These are phyloP conservation scores for Orientallactaga sibirica DNA, from an alignment of 2,797 vertebrate genomes.

Conservation along the genomic window DNA sequence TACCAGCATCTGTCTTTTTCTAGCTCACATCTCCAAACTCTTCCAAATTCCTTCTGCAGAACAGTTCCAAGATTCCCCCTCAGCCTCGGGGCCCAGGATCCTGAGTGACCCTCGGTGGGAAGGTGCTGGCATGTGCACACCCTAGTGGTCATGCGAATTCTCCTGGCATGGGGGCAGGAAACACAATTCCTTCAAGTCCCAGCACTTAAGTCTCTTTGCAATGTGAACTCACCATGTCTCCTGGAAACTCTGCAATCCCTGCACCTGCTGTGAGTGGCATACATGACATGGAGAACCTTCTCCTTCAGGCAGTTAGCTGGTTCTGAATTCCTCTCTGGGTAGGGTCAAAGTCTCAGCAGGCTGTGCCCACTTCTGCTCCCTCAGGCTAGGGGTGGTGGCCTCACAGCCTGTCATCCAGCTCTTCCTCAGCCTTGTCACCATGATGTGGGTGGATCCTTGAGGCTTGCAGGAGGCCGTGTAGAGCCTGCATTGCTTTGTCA, in stretches of 20 bases:
- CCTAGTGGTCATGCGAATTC: accelerated
- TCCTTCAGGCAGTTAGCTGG: accelerated
- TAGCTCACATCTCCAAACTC: not conserved
- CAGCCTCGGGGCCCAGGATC: conserved; percentile 62
- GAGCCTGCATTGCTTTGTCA: accelerated
- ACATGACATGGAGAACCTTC: accelerated
- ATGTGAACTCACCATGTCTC: accelerated
- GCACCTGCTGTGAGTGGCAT: not conserved
- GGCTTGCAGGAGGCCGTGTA: accelerated
- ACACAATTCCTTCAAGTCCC: not conserved
- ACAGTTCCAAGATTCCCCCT: not conserved
- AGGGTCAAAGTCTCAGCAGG: accelerated
- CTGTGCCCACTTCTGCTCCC: not conserved
- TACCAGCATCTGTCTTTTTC: not conserved
- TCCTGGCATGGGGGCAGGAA: not conserved
- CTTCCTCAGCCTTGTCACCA: accelerated
- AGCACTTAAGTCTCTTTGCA: accelerated
- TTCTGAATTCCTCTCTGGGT: not conserved
- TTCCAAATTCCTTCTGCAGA: not conserved
- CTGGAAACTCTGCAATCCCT: not conserved
- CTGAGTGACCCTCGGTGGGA: not conserved
- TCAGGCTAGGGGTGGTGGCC: not conserved
- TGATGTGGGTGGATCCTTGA: accelerated
- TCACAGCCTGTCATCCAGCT: accelerated
- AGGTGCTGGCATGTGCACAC: accelerated